phyloP scores from a whole-genome alignment of 2,113 vertebrate genomes.

The Toxotes jaculatrix region DNA sequence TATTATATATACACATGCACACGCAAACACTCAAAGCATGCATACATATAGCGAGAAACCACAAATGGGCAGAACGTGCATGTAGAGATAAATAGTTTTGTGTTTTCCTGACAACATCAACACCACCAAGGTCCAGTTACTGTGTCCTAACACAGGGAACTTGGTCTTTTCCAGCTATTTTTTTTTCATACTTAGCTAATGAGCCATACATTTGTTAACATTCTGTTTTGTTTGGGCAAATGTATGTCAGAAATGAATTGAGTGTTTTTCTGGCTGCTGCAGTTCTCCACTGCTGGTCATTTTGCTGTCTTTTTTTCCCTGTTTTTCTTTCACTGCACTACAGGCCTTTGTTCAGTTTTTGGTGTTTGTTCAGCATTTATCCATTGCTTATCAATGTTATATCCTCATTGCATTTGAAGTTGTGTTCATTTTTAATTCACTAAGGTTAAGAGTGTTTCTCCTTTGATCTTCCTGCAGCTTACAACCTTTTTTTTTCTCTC shows the following conservation, averaged over 20 bases:
- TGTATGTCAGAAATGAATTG: conserved; percentile 55
- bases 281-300: conserved; percentile 26
- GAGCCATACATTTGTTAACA: conserved; percentile 67
- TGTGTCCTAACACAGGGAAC: conserved; percentile 17
- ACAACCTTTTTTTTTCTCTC: conserved; percentile 1
- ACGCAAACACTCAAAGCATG: conserved; percentile 32
- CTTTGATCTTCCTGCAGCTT: conserved; percentile 54
- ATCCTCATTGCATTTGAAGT: conserved; percentile 66
- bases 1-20: neutral
- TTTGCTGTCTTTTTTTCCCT: neutral
- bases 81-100: conserved; percentile 34
- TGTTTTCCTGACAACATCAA: conserved; percentile 40
- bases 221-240: conserved; percentile 57
- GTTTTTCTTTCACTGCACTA: conserved; percentile 15
- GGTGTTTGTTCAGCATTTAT: conserved; percentile 57
- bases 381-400: conserved; percentile 44
- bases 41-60: conserved; percentile 29
- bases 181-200: conserved; percentile 49
- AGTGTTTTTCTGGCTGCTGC: conserved; percentile 43
- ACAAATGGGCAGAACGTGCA: conserved; percentile 45
- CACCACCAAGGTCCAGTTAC: conserved; percentile 9
- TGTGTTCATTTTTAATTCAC: conserved; percentile 63
- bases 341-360: conserved; percentile 35
- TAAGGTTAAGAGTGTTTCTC: conserved; percentile 50
- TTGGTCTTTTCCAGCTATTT: conserved; percentile 33